Evolutionary conservation across 2,797 vertebrate species (phyloP).

Genomic region (Sarcophilus harrisii): DNA sequence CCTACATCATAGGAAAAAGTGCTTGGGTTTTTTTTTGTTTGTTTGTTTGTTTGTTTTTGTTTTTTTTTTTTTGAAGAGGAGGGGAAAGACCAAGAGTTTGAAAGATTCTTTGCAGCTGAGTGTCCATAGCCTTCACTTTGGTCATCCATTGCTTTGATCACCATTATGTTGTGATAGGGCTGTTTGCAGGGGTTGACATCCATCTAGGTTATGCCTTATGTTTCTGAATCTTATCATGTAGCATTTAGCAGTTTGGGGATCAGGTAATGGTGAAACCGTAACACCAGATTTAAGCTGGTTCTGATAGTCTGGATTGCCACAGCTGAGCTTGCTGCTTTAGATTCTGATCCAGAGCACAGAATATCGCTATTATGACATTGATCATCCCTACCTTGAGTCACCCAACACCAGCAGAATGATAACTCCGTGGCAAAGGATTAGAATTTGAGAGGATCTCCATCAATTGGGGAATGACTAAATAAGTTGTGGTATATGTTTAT

Average conservation of each 20-base stretch:
- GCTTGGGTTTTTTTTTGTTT: no score
- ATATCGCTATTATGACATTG: neutral
- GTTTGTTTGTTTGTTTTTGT: no score
- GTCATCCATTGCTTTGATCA: neutral
- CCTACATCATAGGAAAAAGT: neutral
- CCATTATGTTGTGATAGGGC: neutral
- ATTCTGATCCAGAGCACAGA: neutral
- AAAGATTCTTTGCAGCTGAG: neutral
- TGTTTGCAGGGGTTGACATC: neutral
- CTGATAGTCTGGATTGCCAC: neutral
- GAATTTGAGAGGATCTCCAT: neutral
- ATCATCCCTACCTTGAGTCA: neutral
- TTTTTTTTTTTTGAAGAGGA: neutral
- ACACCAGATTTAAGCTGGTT: neutral
- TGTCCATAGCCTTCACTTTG: neutral
- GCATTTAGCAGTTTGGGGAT: neutral
- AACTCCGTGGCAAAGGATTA: neutral
- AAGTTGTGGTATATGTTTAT: neutral
- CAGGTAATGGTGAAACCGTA: neutral
- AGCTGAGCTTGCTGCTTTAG: neutral
- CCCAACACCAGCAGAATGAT: neutral
- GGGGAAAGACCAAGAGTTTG: neutral
- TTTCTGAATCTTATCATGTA: neutral
- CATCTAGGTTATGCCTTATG: neutral
- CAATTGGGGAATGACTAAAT: neutral